Base-by-base conservation (phyloP, 2,888 invertebrate genomes). In the Calliphora vomitoria region DNA sequence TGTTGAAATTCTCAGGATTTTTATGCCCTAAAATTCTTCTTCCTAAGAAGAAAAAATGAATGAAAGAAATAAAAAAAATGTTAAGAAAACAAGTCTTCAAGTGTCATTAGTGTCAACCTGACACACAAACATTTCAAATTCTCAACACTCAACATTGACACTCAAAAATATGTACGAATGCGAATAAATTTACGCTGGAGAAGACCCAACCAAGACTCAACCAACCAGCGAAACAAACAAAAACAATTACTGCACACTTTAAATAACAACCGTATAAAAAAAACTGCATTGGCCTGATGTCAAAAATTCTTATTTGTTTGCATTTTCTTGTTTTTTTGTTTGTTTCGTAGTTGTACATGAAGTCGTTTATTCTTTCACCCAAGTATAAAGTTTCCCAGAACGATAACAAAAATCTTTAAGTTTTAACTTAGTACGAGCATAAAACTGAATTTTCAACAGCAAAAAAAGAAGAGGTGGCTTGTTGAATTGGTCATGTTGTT, bases 31-130 rank as follows among this genome's bases (percentile, higher is more conserved):
- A 35, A 35, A 35, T 35, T 35, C 6, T 81, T 55, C 72, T 31
- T 72, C 72, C n/a, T 72, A 11, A 53, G 50, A 15, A 25, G n/a
- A 50, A 69, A 15, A 75, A 53, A 69, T 4, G 11, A 18, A 69
- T 18, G 25, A 41, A 53, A 41, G 41, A 53, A 31, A 71, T 5
- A 38, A 68, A 25, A n/a, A 68, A 68, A 68, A 79, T 50, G 5
- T 18, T 11, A 25, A 55, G 64, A 60, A 79, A 82, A 84, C 69
- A 85, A 79, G 85, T 82, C 85, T 82, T 84, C 78, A 82, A 87
- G 87, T 82, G 74, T 84, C 87, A 87, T 87, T 87, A 87, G 82
- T 87, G 87, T 87, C 84, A 87, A 87, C 50, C 81, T 76, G 85
- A 82, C 82, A 85, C 58, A 85, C 82, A 85, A 84, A 85, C 55